Conservation (phyloP, 2,113 vertebrate species). For the Oncorhynchus clarkii region DNA sequence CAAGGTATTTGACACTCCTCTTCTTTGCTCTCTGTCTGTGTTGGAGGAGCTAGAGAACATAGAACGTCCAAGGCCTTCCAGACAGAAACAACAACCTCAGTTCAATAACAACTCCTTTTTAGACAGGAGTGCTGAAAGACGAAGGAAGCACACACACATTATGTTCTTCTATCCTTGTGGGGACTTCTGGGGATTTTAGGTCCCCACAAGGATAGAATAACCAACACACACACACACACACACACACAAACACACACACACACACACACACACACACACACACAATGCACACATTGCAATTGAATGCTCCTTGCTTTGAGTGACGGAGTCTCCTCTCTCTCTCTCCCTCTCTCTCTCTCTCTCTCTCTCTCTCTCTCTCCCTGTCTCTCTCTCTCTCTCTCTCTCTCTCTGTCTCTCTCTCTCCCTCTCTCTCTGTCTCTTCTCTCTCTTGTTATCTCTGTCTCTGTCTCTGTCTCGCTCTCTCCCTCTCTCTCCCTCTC, state of each 20-base stretch:
- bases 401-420: constrained; percentile 17
- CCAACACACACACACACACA: too few species aligned
- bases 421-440: not conserved
- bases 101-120: too few species aligned
- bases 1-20: too few species aligned
- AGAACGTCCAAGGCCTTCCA: too few species aligned
- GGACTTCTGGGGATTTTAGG: too few species aligned
- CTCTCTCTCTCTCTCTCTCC: not conserved
- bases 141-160: constrained; percentile 58
- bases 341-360: not conserved
- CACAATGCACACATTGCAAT: constrained; percentile 48
- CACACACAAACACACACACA: too few species aligned
- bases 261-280: constrained; percentile 16
- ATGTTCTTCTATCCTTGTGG: constrained; percentile 40
- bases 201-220: too few species aligned
- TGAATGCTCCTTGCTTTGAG: not conserved
- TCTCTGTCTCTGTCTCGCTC: too few species aligned
- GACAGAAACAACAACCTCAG: too few species aligned
- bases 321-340: not conserved
- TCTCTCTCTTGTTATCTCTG: not conserved
- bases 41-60: too few species aligned
- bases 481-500: not conserved
- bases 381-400: not conserved
- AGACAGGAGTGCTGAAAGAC: too few species aligned
- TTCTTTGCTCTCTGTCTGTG: too few species aligned